A percentile compares a stretch with the other conserved stretches of the same genome.
Conservation (phyloP, 2,888 invertebrate genomes). For the Dynastes maya region DNA sequence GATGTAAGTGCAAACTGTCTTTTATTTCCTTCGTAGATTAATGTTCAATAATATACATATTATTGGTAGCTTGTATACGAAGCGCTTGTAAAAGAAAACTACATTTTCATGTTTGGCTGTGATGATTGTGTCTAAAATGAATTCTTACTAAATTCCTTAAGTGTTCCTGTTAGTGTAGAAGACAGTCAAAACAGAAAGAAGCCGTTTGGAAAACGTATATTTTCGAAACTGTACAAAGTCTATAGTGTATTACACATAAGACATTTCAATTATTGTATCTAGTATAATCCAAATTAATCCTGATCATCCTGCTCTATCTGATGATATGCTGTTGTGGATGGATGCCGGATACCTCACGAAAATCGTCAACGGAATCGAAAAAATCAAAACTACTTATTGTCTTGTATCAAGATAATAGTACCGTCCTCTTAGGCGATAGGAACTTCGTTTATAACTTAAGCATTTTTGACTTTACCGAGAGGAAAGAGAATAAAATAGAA, state of each 20-base stretch:
- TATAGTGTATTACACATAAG: constrained; percentile 44
- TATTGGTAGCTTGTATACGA: constrained; percentile 45
- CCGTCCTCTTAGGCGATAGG: constrained; percentile 92
- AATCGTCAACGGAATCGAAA: constrained; percentile 71
- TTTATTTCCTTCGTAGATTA: background rate
- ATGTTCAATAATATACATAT: constrained; percentile 31
- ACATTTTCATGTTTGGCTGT: constrained; percentile 65
- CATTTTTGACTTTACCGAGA: constrained; percentile 86
- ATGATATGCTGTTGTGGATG: constrained; percentile 66
- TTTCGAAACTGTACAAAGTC: constrained; percentile 56
- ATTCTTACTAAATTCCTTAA: constrained; percentile 56
- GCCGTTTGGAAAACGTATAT: constrained; percentile 48
- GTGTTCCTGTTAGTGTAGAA: constrained; percentile 54
- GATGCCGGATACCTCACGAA: constrained; percentile 82
- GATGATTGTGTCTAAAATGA: constrained; percentile 60
- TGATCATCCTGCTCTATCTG: constrained; percentile 31
- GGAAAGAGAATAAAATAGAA: constrained; percentile 82
- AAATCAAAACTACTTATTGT: constrained; percentile 77
- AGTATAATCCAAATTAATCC: constrained; percentile 9
- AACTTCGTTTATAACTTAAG: constrained; percentile 94
- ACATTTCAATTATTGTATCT: constrained; percentile 53
- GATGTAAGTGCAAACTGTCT: too few species aligned
- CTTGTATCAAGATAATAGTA: constrained; percentile 88
- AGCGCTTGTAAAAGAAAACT: constrained; percentile 48
- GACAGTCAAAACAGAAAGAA: constrained; percentile 50